Percentiles rank a stretch among this genome's conserved stretches.
phyloP scores from a whole-genome alignment of 53 echinoderm and acorn worm species.

The Stichopus horrens region DNA sequence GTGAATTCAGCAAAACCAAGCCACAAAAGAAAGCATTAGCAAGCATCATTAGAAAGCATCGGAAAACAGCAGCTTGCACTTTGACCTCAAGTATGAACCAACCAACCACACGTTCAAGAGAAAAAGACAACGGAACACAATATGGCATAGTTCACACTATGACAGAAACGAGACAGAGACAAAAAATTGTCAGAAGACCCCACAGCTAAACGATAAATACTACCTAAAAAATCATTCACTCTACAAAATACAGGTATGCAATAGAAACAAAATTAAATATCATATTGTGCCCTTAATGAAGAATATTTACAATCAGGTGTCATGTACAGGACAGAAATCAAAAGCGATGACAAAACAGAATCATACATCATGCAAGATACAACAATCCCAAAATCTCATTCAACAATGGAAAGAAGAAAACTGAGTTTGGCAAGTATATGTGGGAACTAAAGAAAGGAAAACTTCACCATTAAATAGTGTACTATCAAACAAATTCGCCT shows the following conservation, averaged over 20 bases:
- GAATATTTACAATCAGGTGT: not conserved
- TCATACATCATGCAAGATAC: not conserved
- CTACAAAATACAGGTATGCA: not conserved
- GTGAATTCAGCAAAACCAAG: too few species aligned
- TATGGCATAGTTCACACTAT: not conserved
- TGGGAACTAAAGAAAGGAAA: too few species aligned
- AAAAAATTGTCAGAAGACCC: not conserved
- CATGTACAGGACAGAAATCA: not conserved
- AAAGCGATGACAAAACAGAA: not conserved
- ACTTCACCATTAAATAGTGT: too few species aligned
- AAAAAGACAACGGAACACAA: not conserved
- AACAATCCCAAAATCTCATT: not conserved
- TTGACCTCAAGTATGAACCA: not conserved
- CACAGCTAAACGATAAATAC: not conserved
- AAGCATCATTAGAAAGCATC: too few species aligned
- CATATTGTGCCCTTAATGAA: not conserved
- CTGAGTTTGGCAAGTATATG: not conserved
- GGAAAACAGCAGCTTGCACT: too few species aligned
- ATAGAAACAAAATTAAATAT: not conserved
- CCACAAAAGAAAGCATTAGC: too few species aligned
- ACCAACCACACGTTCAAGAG: not conserved
- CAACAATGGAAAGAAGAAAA: not conserved
- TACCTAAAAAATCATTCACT: not conserved
- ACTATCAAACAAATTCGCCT: too few species aligned
- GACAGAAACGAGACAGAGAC: not conserved